Percentiles rank a stretch among this genome's conserved stretches.
These are phyloP conservation scores for Gavia stellata DNA, from an alignment of 2,113 vertebrate species.

Conservation along the genomic window DNA sequence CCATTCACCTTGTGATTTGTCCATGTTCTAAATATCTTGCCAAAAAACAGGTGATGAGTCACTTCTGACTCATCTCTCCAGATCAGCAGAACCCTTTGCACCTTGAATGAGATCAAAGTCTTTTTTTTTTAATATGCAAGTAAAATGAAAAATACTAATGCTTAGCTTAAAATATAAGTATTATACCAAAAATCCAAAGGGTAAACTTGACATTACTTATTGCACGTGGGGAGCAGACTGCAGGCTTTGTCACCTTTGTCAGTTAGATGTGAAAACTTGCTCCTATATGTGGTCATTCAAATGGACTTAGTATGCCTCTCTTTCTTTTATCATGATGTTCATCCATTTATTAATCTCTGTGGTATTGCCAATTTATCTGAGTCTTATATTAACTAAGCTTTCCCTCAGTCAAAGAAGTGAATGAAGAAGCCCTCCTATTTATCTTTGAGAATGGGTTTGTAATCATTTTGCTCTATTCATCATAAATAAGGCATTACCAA, in stretches of 20 bases:
- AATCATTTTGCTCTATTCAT: not conserved
- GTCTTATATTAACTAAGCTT: not conserved
- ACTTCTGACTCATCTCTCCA: constrained; percentile 59
- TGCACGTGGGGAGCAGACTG: not conserved
- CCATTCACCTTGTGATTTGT: constrained; percentile 54
- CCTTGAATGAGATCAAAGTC: constrained; percentile 33
- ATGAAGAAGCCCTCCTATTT: not conserved
- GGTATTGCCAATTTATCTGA: not conserved
- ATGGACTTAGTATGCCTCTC: not conserved
- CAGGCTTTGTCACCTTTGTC: not conserved
- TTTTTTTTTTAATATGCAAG: no score
- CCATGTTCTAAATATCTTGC: constrained; percentile 41
- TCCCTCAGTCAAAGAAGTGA: not conserved
- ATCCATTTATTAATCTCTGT: not conserved
- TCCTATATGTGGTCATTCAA: not conserved
- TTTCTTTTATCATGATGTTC: not conserved
- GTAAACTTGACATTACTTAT: not conserved
- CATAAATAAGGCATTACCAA: not conserved
- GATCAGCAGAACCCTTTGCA: constrained; percentile 48
- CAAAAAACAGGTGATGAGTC: constrained; percentile 62
- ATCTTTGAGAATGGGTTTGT: not conserved
- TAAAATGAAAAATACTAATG: no score
- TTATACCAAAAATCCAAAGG: not conserved
- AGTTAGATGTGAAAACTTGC: not conserved
- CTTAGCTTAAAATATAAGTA: not conserved